Percentiles rank a stretch among this genome's conserved stretches.
phyloP scores from a whole-genome alignment of 1,140 invertebrate genomes.

The Phortica variegata region DNA sequence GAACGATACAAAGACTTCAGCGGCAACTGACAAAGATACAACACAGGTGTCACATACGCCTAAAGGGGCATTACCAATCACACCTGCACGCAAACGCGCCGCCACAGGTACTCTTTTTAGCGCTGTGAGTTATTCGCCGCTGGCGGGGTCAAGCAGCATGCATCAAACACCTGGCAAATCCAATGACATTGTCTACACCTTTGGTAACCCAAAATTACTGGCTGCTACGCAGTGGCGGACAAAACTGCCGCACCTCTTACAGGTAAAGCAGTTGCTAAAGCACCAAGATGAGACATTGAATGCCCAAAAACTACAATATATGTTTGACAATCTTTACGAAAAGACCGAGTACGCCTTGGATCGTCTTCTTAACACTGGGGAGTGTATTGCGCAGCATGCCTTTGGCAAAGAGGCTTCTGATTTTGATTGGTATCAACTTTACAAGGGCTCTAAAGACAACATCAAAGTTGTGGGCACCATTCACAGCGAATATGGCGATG shows the following conservation, averaged over 20 bases:
- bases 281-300: conserved; percentile 27
- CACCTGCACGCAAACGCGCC: background rate
- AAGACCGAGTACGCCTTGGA: conserved; percentile 31
- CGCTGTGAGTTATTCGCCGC: conserved; percentile 34
- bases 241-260: conserved; percentile 25
- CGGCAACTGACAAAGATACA: no score
- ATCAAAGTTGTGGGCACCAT: conserved; percentile 67
- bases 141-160: conserved; percentile 21
- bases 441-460: conserved; percentile 23
- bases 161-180: conserved; percentile 16
- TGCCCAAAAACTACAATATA: conserved; percentile 26
- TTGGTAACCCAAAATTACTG: conserved; percentile 37
- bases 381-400: conserved; percentile 31
- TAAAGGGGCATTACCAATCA: conserved; percentile 23
- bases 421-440: conserved; percentile 38
- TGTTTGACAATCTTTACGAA: conserved; percentile 36
- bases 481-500: conserved; percentile 71
- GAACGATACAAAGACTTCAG: conserved; percentile 9
- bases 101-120: conserved; percentile 31
- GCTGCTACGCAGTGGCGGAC: conserved; percentile 23
- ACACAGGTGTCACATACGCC: conserved; percentile 31
- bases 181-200: conserved; percentile 35
- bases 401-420: conserved; percentile 28
- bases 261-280: conserved; percentile 26
- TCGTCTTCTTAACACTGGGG: conserved; percentile 25